Conservation (phyloP, 2,797 vertebrate species). For the Notolabrus celidotus region DNA sequence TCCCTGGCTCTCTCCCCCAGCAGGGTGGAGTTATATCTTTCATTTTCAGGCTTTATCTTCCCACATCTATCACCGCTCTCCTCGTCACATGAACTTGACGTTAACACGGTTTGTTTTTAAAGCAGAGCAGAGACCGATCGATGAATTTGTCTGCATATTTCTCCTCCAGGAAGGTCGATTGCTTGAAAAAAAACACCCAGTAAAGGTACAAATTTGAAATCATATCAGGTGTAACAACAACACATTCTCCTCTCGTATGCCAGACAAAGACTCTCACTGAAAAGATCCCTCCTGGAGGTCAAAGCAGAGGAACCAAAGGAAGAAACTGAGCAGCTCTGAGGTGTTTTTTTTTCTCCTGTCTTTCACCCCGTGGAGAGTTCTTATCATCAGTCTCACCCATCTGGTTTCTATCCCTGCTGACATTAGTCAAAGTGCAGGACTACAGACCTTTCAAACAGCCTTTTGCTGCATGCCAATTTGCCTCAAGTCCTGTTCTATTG, state of each 20-base stretch:
- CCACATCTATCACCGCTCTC: background rate
- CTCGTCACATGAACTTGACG: background rate
- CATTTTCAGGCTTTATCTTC: background rate
- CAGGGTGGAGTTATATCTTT: constrained; percentile 6
- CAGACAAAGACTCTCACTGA: constrained; percentile 5
- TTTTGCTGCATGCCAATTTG: constrained; percentile 11
- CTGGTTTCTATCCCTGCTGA: constrained; percentile 73
- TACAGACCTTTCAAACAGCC: constrained; percentile 39
- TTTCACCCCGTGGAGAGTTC: constrained; percentile 42
- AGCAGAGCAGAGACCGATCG: background rate
- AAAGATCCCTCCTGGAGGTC: constrained; percentile 31
- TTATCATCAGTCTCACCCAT: constrained; percentile 72
- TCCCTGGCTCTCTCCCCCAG: constrained; percentile 1
- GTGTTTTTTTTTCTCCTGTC: constrained; percentile 35
- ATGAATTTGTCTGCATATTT: background rate
- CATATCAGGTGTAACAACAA: constrained; percentile 4
- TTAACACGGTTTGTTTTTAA: background rate
- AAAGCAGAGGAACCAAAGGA: constrained; percentile 27
- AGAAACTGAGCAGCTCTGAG: constrained; percentile 49
- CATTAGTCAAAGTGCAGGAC: constrained; percentile 47
- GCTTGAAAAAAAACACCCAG: background rate
- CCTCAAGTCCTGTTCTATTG: constrained; percentile 10
- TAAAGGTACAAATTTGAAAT: background rate
- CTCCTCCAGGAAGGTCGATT: background rate
- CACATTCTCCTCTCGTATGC: constrained; percentile 1